phyloP scores from a whole-genome alignment of 2,888 invertebrate genomes.

The Selenia dentaria region DNA sequence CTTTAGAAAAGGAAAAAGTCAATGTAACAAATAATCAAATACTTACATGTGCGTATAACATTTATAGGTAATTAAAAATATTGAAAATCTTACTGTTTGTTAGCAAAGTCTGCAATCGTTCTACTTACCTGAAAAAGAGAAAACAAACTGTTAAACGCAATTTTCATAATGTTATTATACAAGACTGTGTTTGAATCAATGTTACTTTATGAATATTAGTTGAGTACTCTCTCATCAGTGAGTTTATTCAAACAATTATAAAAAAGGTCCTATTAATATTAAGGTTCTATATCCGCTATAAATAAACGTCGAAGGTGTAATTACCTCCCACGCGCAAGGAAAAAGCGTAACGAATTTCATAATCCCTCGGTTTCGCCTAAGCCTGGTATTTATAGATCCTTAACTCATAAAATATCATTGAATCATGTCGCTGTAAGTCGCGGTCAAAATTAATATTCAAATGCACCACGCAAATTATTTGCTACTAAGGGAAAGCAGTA shows the following conservation, averaged over 20 bases:
- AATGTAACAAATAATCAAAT: too few relatives aligned
- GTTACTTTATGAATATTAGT: too few relatives aligned
- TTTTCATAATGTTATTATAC: too few relatives aligned
- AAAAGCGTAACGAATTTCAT: constrained; percentile 73
- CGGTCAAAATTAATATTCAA: too few relatives aligned
- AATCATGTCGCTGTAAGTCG: background rate
- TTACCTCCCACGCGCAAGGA: constrained; percentile 71
- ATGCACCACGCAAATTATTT: too few relatives aligned
- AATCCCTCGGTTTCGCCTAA: constrained; percentile 58
- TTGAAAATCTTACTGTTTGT: background rate
- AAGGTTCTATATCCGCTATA: constrained; percentile 61
- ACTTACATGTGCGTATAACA: too few relatives aligned
- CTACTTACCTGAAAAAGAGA: constrained; percentile 60
- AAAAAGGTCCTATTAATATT: constrained; percentile 31
- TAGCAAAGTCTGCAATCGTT: background rate
- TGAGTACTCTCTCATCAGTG: too few relatives aligned
- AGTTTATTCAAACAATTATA: constrained; percentile 38
- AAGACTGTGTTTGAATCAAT: too few relatives aligned
- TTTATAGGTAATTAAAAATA: background rate
- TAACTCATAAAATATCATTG: constrained; percentile 3
- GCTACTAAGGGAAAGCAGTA: too few relatives aligned
- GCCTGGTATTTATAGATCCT: constrained; percentile 15
- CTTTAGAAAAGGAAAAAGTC: too few relatives aligned
- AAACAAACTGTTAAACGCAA: constrained; percentile 4
- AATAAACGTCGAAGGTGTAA: constrained; percentile 70